A percentile compares a stretch with the other conserved stretches of the same genome.
Evolutionary conservation across 2,797 vertebrate species (phyloP).

Genomic region (Silurus lanzhouensis): DNA sequence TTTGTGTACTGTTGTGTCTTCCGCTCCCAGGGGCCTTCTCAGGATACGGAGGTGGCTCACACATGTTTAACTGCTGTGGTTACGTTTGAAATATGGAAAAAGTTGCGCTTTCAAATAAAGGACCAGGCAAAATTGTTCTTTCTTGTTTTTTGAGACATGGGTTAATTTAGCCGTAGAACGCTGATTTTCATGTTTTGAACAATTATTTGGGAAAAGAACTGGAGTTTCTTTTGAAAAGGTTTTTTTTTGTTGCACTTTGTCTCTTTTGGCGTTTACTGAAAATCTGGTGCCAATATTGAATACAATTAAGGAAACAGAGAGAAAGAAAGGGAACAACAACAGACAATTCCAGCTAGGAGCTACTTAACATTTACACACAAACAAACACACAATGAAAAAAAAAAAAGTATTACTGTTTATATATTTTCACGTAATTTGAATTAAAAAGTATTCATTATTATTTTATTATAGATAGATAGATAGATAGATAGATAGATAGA

Average conservation of each 20-base stretch:
- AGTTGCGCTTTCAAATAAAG: constrained; percentile 28
- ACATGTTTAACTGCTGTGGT: constrained; percentile 57
- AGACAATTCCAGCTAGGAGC: not conserved
- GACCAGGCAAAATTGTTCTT: not conserved
- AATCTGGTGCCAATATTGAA: not conserved
- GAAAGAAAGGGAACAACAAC: not conserved
- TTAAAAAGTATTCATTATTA: too few species aligned
- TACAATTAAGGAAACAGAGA: not conserved
- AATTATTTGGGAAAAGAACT: not conserved
- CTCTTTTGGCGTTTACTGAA: not conserved
- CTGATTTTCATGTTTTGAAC: not conserved
- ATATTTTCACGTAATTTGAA: too few species aligned
- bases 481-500: too few species aligned
- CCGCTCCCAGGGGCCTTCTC: constrained; percentile 46
- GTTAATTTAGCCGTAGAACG: not conserved
- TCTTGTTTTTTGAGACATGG: not conserved
- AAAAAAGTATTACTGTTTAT: too few species aligned
- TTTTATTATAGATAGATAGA: too few species aligned
- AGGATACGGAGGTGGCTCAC: constrained; percentile 48
- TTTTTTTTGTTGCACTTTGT: not conserved
- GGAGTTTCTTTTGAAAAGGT: not conserved
- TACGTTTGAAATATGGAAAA: constrained; percentile 49
- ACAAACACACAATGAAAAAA: too few species aligned
- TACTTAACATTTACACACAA: not conserved
- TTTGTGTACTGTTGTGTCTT: constrained; percentile 44